Percentiles rank a stretch among this genome's conserved stretches.
Conservation (phyloP, 2,888 invertebrate genomes). For the Andrena minutula region DNA sequence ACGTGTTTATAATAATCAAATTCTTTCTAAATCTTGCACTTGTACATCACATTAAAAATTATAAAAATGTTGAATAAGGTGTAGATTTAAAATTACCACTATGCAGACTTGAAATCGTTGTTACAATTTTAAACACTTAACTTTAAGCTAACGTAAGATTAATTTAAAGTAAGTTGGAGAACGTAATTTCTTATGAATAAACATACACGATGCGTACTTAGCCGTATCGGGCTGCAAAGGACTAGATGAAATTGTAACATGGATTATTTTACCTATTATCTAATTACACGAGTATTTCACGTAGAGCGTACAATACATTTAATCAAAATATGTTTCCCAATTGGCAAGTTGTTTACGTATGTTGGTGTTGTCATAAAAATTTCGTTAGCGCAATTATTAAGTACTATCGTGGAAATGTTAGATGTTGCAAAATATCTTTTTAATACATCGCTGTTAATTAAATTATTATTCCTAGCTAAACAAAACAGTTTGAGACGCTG, state of each 20-base stretch:
- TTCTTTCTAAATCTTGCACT: slow-evolving; percentile 26
- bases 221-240: slow-evolving; percentile 33
- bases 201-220: slow-evolving; percentile 38
- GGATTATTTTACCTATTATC: slow-evolving; percentile 33
- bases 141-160: slow-evolving; percentile 38
- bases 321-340: slow-evolving; percentile 20
- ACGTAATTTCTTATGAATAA: slow-evolving; percentile 37
- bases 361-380: slow-evolving; percentile 22
- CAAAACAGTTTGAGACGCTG: slow-evolving; percentile 2
- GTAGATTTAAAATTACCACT: slow-evolving; percentile 7
- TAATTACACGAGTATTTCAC: slow-evolving; percentile 47
- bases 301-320: slow-evolving; percentile 13
- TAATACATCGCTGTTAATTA: slow-evolving; percentile 20
- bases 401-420: slow-evolving; percentile 45
- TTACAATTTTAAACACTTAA: slow-evolving; percentile 15
- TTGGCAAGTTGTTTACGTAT: slow-evolving; percentile 40
- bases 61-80: slow-evolving; percentile 19
- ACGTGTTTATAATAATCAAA: slow-evolving; percentile 34
- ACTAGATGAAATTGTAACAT: slow-evolving; percentile 54
- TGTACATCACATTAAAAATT: slow-evolving; percentile 25
- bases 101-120: slow-evolving; percentile 18
- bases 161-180: slow-evolving; percentile 23
- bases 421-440: slow-evolving; percentile 36
- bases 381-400: slow-evolving; percentile 38
- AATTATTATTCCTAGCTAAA: slow-evolving; percentile 25